Base-by-base conservation (phyloP, 2,113 vertebrate genomes). In the Gopherus flavomarginatus region DNA sequence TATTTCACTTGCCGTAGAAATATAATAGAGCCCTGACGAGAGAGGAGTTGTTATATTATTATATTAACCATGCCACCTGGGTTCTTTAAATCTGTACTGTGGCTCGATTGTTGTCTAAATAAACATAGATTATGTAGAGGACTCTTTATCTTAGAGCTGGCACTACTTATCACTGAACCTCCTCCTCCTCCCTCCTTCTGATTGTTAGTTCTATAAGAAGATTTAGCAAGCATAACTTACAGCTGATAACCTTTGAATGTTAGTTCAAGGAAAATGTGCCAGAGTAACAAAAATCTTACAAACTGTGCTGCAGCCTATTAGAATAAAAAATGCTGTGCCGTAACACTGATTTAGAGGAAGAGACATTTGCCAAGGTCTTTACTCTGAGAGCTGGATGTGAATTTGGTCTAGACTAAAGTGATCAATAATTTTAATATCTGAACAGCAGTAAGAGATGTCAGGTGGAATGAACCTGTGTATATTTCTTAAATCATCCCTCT, bases 201-300 rank as follows among this genome's bases (percentile, higher is more conserved):
- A 97, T 95, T 98, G 98, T 98, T 98, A 95, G 96, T 97, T 97
- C 92, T 96, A 92, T 98, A 98, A 98, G 98, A 99, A 98, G 95
- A 97, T 96, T 98, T 98, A 96, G 95, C 95, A 96, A 97, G 97
- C 95, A 96, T 92, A 95, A 98, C 96, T 98, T 98, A 90, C 95
- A 94, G 90, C 94, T 3, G 97, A 98, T 98, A 98, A 98, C 97
- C 96, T 98, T 96, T 98, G 95, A 93, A 90, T 97, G 95, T 96
- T 95, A 97, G 95, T 95, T 98, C 97, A 96, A 94, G 96, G 95
- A 96, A 97, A 94, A 92, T 95, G 87, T 93, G 87, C 95, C 88
- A 94, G 89, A 97, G 97, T 95, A 97, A 93, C 83, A 78, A 87
- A 90, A 96, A 52, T 57, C 54, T 53, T 75, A 81, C 90, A 94